A percentile compares a stretch with the other conserved stretches of the same genome.
Conservation (phyloP, 2,797 vertebrate species). For the Pelochelys cantorii region DNA sequence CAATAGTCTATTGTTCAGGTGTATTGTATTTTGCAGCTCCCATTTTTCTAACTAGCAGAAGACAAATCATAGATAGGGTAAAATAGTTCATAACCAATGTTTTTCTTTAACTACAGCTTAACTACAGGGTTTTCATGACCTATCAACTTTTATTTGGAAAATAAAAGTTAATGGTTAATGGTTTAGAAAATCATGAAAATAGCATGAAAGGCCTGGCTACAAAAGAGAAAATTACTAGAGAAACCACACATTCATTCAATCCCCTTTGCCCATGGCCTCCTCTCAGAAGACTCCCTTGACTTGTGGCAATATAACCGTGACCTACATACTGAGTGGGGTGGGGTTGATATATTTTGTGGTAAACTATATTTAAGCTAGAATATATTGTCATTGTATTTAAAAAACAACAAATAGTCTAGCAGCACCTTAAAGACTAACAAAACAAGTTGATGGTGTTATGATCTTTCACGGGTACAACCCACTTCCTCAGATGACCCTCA, state of each 20-base stretch:
- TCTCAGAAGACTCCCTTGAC: constrained; percentile 24
- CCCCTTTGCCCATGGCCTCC: background rate
- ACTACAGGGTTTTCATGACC: constrained; percentile 60
- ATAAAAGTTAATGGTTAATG: background rate
- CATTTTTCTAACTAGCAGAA: constrained; percentile 53
- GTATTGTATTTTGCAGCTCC: constrained; percentile 48
- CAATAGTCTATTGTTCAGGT: background rate
- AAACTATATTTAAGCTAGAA: background rate
- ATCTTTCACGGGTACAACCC: no score
- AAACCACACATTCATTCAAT: background rate
- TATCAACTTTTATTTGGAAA: constrained; percentile 44
- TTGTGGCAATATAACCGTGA: constrained; percentile 32
- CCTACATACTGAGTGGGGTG: constrained; percentile 36
- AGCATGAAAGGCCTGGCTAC: background rate
- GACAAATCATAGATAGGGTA: constrained; percentile 21
- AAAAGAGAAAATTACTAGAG: constrained; percentile 22
- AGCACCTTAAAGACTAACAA: no score
- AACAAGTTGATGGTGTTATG: no score
- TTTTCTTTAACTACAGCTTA: constrained; percentile 70
- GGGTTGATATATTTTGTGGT: constrained; percentile 30
- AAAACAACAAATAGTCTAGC: no score
- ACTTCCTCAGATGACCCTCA: no score
- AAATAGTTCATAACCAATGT: constrained; percentile 46
- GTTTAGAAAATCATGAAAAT: constrained; percentile 17
- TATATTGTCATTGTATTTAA: background rate